Percentiles rank a stretch among this genome's conserved stretches.
Conservation (phyloP, 1,140 invertebrate species). For the Helicoverpa zea region DNA sequence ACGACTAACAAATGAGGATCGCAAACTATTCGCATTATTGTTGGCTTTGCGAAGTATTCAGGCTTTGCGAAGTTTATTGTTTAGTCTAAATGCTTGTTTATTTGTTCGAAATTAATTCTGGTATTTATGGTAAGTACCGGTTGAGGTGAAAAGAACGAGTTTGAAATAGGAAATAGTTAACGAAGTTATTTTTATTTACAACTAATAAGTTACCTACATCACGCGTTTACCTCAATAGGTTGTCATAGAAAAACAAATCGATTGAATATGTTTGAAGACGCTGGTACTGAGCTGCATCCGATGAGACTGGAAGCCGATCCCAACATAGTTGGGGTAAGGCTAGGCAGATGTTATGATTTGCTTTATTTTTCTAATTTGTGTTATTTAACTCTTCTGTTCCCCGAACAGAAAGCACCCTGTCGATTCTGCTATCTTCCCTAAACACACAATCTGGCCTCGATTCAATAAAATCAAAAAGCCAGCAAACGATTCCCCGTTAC, state of each 20-base stretch:
- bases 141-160: not conserved
- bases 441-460: not conserved
- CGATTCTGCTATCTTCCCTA: not conserved
- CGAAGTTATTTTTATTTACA: too few species aligned
- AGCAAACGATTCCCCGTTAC: not conserved
- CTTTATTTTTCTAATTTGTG: too few species aligned
- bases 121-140: not conserved
- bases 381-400: too few species aligned
- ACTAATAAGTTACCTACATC: too few species aligned
- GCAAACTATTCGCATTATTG: constrained; percentile 57
- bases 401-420: too few species aligned
- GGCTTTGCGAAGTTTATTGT: not conserved
- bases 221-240: too few species aligned
- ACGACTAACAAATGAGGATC: constrained; percentile 61
- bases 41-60: constrained; percentile 14
- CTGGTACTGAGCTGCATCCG: too few species aligned
- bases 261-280: too few species aligned
- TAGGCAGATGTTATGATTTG: too few species aligned
- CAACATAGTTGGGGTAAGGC: too few species aligned
- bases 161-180: not conserved
- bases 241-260: too few species aligned
- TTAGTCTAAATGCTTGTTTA: not conserved
- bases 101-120: not conserved
- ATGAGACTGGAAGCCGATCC: too few species aligned
- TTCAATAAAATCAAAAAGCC: not conserved